Conservation (phyloP, 1,140 invertebrate species). For the Oryzaephilus surinamensis region DNA sequence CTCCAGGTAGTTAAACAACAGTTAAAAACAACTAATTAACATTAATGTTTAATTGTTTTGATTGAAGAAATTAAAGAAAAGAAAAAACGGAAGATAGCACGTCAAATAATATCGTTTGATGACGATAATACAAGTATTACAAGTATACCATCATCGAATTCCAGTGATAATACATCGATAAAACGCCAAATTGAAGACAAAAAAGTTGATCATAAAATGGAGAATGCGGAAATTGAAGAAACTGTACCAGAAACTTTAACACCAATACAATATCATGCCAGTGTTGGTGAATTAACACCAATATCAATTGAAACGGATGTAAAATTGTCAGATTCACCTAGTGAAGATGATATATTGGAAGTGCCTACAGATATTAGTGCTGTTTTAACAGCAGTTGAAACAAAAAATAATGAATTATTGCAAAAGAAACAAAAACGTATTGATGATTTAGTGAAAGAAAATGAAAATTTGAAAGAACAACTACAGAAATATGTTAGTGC, state of each 20-base stretch:
- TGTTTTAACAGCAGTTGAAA: slow-evolving; percentile 30
- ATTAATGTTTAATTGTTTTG: slow-evolving; percentile 1
- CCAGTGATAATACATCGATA: no score
- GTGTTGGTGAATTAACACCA: slow-evolving; percentile 42
- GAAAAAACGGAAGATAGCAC: no score
- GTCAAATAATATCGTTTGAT: no score
- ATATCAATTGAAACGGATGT: slow-evolving; percentile 30
- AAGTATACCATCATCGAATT: no score
- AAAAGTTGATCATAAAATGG: no score
- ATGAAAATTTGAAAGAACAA: slow-evolving; percentile 78
- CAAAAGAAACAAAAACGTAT: slow-evolving; percentile 26
- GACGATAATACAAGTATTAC: no score
- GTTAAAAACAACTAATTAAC: no score
- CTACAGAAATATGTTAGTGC: slow-evolving; percentile 82
- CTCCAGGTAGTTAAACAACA: no score
- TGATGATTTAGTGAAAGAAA: slow-evolving; percentile 53
- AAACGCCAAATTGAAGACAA: no score
- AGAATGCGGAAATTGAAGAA: no score
- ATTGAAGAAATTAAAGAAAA: slow-evolving; percentile 1
- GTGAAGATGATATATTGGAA: slow-evolving; percentile 28
- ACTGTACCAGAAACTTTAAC: slow-evolving; percentile 35
- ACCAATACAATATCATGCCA: slow-evolving; percentile 36
- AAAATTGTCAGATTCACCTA: slow-evolving; percentile 22
- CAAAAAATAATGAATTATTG: slow-evolving; percentile 29
- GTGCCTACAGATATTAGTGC: slow-evolving; percentile 33